Base-by-base conservation (phyloP, 2,888 invertebrate species). In the Arctia plantaginis region DNA sequence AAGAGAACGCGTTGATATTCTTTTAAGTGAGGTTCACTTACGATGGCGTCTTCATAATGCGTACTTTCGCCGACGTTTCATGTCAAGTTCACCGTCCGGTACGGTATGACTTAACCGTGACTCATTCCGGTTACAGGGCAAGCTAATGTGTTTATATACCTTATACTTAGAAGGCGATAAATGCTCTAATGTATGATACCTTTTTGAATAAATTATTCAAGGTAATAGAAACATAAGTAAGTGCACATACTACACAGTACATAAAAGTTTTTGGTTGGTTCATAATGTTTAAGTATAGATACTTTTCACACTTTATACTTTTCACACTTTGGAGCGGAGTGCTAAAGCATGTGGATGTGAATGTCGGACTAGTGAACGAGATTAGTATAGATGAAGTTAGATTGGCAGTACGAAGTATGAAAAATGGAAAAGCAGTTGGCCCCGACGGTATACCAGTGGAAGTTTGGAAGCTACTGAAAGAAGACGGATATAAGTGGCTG, bases 141-240 rank as follows among this genome's bases (percentile, higher is more conserved):
- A 79, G 76, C 80, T 70, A 73, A 74, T 76, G 51, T 78, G 81
- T 89, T 89, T 90, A 79, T 90, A 87, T 88, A 88, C 82, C 78
- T 71, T 81, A 82, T 79, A 80, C 75, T 85, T 86, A 82, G 80
- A 69, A 71, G 70, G 62, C 62, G 59, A 62, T 66, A 72, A 66
- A 23, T 39, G 30, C 8, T 33, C 62, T 66, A 55, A 68, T n/a
- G 41, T 47, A 30, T 62, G 41, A 30, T 20, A 62, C 72, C 27
- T 66, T 41, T 30, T 30, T 41, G 13, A 10, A 47, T 30, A 47
- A 6, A 23, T 35, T 64, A 23, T 41, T 62, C 12, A 39, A n/a
- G n/a, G 35, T n/a, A 23, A 15, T 4, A 67, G 44, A 27, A 30
- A 67, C 30, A 20, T 20, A n/a, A n/a, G 39, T 27, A 66, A 66